Evolutionary conservation across 2,797 vertebrate genomes (phyloP), one percentile per base, ranked within the genome.

Genomic region (Microctenopoma lineatum): DNA sequence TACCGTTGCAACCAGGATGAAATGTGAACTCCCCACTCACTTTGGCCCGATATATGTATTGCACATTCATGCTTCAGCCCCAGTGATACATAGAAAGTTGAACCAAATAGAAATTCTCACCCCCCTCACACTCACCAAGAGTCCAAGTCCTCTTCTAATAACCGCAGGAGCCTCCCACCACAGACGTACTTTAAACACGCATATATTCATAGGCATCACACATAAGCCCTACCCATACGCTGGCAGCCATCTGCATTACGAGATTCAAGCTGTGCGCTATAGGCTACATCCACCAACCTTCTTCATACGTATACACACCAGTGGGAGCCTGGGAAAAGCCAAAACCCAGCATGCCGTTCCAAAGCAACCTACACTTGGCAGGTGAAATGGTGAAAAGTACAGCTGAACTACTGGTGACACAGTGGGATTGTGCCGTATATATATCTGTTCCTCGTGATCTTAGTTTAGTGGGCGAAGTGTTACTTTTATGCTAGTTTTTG

Each of bases 351-450:
- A 73, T 77, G 86, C 78, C 61, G 71, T 62, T 89, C 88, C 86
- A 89, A 89, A 83, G 82, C 90, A 91, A 89, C 93, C 92, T 90
- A 92, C 90, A 90, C 91, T 89, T 92, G 92, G 93, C 92, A 92
- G 68, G 79, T 83, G 73, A 89, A 59, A 82, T 70, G 86, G 86
- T 83, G 83, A 75, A 84, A 79, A 90, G 77, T 70, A 66, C 47
- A 84, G 76, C 81, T 85, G 15, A 44, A 75, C 75, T 86, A 73
- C 44, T 73, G 83, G 75, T 62, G 69, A 64, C 72, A 60, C 79
- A 74, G 79, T 70, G 56, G 77, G 66, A 73, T 56, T 50, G 57
- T 61, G 66, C 75, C 61, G 54, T 73, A 81, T 83, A 81, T 83
- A 79, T 83, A 84, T 74, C 59, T 63, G 63, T 59, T 81, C 61